Conservation (phyloP, 2,797 vertebrate species). For the Anas georgica region DNA sequence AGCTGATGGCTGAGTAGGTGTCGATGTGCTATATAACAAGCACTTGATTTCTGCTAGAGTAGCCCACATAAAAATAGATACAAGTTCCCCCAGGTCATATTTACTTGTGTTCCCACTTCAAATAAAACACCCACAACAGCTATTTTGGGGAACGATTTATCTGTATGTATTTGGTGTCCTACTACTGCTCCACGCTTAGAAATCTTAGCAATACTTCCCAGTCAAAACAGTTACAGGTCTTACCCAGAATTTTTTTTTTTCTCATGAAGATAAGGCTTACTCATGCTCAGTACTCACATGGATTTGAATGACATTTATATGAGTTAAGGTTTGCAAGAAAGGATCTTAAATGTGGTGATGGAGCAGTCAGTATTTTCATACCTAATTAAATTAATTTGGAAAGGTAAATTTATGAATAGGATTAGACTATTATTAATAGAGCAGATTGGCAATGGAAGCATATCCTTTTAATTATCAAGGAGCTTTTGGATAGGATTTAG, state of each 20-base stretch:
- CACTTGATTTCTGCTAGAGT: slow-evolving; percentile 1
- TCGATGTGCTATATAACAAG: background rate
- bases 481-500: slow-evolving; percentile 13
- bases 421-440: slow-evolving; percentile 18
- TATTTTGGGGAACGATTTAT: slow-evolving; percentile 54
- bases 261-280: background rate
- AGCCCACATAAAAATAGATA: slow-evolving; percentile 24
- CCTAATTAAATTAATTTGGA: slow-evolving; percentile 28
- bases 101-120: slow-evolving; percentile 44
- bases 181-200: background rate
- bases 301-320: background rate
- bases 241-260: background rate
- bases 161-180: background rate
- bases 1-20: background rate
- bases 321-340: background rate
- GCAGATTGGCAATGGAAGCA: background rate
- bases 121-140: slow-evolving; percentile 41
- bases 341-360: background rate
- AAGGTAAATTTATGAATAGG: slow-evolving; percentile 10
- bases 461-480: background rate
- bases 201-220: slow-evolving; percentile 30
- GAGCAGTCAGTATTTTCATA: background rate
- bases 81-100: slow-evolving; percentile 37
- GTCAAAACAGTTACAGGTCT: background rate
- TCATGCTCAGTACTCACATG: background rate